These are phyloP conservation scores for Drosophila nr. fundita DNA, from an alignment of 2,888 invertebrate species.

Conservation along the genomic window DNA sequence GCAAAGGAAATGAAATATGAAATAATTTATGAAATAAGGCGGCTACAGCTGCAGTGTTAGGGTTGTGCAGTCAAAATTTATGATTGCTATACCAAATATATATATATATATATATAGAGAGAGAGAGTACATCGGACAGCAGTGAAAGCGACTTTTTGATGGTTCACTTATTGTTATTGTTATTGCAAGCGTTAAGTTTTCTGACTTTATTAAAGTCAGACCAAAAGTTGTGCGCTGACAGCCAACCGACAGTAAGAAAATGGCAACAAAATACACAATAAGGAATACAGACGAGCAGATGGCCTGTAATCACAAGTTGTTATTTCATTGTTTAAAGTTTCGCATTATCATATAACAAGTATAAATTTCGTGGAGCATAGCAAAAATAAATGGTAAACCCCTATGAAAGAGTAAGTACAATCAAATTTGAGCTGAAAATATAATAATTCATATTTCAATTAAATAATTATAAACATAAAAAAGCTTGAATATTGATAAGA, in stretches of 20 bases:
- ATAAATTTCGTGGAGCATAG: neutral
- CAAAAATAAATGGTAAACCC: neutral
- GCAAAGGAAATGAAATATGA: constrained; percentile 75
- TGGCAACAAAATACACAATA: constrained; percentile 1
- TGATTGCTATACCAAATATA: constrained; percentile 31
- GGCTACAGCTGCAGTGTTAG: constrained; percentile 17
- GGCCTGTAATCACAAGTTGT: neutral
- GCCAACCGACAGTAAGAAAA: constrained; percentile 12
- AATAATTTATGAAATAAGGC: constrained; percentile 68
- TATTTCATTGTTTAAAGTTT: neutral
- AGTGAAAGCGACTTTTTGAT: constrained; percentile 38
- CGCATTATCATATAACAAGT: neutral
- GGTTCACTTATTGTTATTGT: constrained; percentile 58
- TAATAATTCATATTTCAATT: neutral
- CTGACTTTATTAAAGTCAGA: constrained; percentile 42
- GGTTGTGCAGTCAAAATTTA: constrained; percentile 37
- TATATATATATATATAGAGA: too few species aligned
- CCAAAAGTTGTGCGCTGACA: constrained; percentile 24
- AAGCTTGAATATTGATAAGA: neutral
- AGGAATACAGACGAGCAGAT: neutral
- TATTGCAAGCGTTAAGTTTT: constrained; percentile 36
- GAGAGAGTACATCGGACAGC: constrained; percentile 1
- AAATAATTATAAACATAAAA: neutral
- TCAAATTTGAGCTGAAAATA: neutral
- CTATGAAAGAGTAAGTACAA: neutral